phyloP scores from a whole-genome alignment of 1,140 invertebrate genomes.

The Cardiocondyla obscurior region DNA sequence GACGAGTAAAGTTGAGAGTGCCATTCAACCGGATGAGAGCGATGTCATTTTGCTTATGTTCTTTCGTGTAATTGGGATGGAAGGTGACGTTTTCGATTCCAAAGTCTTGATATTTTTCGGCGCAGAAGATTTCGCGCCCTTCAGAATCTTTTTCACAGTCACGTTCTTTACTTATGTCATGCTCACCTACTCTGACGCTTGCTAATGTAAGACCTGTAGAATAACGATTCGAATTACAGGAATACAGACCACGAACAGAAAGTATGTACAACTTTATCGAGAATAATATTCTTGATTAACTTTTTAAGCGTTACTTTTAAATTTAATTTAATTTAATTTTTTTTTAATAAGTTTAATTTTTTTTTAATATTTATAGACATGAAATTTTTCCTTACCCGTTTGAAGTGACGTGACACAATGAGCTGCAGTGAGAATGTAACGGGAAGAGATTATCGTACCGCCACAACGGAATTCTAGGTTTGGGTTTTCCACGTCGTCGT shows the following conservation, averaged over 20 bases:
- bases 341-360: background rate
- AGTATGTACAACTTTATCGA: background rate
- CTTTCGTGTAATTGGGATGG: slow-evolving; percentile 84
- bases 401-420: slow-evolving; percentile 86
- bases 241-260: background rate
- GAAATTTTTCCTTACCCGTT: slow-evolving; percentile 48
- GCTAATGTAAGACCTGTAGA: slow-evolving; percentile 73
- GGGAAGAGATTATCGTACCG: slow-evolving; percentile 86
- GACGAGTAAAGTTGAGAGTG: slow-evolving; percentile 83
- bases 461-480: slow-evolving; percentile 86
- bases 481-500: slow-evolving; percentile 80
- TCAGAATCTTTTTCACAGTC: slow-evolving; percentile 85
- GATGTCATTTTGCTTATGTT: slow-evolving; percentile 85
- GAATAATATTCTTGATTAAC: slow-evolving; percentile 50
- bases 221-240: background rate
- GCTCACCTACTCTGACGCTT: slow-evolving; percentile 87
- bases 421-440: slow-evolving; percentile 89
- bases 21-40: slow-evolving; percentile 85
- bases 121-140: slow-evolving; percentile 81
- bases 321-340: background rate
- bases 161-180: slow-evolving; percentile 84
- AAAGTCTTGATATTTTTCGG: slow-evolving; percentile 86
- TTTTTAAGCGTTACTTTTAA: background rate
- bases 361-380: too few relatives aligned
- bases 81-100: slow-evolving; percentile 83